A percentile compares a stretch with the other conserved stretches of the same genome.
phyloP scores from a whole-genome alignment of 2,888 invertebrate genomes.

The Aphrophora alni region DNA sequence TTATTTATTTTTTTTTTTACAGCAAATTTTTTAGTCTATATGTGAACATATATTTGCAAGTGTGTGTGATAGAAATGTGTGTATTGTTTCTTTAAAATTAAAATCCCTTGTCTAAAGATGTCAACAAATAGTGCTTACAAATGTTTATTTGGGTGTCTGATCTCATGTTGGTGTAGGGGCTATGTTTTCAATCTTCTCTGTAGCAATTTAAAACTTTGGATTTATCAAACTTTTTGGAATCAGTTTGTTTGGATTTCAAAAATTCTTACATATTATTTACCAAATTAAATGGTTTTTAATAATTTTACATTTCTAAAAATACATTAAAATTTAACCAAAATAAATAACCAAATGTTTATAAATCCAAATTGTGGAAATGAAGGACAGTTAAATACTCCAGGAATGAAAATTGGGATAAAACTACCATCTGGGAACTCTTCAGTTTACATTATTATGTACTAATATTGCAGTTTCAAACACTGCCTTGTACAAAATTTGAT shows the following conservation, averaged over 20 bases:
- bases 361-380: background rate
- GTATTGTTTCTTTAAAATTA: too few species aligned
- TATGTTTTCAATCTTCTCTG: slow-evolving; percentile 2
- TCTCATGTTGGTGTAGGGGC: background rate
- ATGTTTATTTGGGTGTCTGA: background rate
- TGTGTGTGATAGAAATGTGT: too few species aligned
- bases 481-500: background rate
- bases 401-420: background rate
- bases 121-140: too few species aligned
- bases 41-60: too few species aligned
- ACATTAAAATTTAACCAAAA: background rate
- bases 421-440: background rate
- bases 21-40: too few species aligned
- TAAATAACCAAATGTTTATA: background rate
- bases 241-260: too few species aligned
- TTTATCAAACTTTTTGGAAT: background rate
- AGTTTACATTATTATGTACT: background rate
- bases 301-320: background rate
- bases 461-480: background rate
- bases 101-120: too few species aligned
- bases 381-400: background rate
- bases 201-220: background rate
- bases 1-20: too few species aligned
- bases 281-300: background rate
- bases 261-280: too few species aligned